Percentiles rank a stretch among this genome's conserved stretches.
These are phyloP conservation scores for Hesperia comma DNA, from an alignment of 2,888 invertebrate genomes.

Conservation along the genomic window DNA sequence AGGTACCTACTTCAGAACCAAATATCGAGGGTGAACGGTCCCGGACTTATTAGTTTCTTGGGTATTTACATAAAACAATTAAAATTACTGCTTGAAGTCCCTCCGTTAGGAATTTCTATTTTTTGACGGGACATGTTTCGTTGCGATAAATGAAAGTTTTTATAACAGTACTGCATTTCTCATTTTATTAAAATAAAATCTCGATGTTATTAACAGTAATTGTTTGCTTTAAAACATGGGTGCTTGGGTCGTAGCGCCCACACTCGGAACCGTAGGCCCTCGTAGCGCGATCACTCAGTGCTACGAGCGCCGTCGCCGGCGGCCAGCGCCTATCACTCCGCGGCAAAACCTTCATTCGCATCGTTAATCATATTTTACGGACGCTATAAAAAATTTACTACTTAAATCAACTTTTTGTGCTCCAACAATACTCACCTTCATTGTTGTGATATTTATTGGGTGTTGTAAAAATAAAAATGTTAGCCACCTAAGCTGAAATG, in stretches of 20 bases:
- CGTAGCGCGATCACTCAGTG: constrained; percentile 58
- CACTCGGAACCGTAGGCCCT: constrained; percentile 45
- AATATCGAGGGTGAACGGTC: too few species aligned
- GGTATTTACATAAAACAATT: too few species aligned
- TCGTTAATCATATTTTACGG: constrained; percentile 70
- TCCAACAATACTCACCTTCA: constrained; percentile 28
- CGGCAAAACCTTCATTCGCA: constrained; percentile 59
- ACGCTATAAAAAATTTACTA: constrained; percentile 62
- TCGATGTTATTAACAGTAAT: too few species aligned
- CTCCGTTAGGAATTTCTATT: too few species aligned
- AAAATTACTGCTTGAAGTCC: too few species aligned
- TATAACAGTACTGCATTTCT: too few species aligned
- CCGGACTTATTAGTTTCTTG: too few species aligned
- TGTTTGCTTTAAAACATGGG: background rate
- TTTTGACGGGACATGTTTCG: too few species aligned
- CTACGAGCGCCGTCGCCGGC: constrained; percentile 62
- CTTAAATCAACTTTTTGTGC: constrained; percentile 48
- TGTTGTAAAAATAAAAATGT: constrained; percentile 42
- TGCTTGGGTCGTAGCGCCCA: constrained; percentile 13
- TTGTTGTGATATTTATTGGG: constrained; percentile 46
- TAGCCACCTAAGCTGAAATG: constrained; percentile 17
- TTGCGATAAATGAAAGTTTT: too few species aligned
- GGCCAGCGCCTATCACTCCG: constrained; percentile 54
- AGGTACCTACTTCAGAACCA: too few species aligned
- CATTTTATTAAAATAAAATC: too few species aligned